These are phyloP conservation scores for Platypus cylindrus DNA, from an alignment of 2,888 invertebrate genomes.

Conservation along the genomic window DNA sequence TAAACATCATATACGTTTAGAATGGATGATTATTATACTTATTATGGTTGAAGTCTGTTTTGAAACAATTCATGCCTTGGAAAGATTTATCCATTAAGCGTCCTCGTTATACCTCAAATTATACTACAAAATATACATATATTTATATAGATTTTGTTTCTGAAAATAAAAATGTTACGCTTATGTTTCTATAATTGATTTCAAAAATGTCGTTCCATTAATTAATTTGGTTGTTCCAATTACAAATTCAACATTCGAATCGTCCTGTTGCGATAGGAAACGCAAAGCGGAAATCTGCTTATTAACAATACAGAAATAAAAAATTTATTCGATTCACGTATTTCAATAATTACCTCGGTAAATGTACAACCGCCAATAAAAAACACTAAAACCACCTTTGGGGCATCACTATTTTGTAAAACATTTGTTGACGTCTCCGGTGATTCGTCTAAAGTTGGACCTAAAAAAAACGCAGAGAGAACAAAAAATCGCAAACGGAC, in stretches of 20 bases:
- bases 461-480: conserved; percentile 22
- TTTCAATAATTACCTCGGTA: conserved; percentile 56
- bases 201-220: conserved; percentile 77
- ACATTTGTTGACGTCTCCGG: conserved; percentile 32
- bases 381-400: conserved; percentile 75
- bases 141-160: background rate
- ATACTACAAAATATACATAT: too few relatives aligned
- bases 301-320: background rate
- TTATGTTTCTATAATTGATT: conserved; percentile 51
- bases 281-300: conserved; percentile 55
- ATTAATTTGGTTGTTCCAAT: conserved; percentile 86
- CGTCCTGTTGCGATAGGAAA: conserved; percentile 62
- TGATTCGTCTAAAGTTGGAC: conserved; percentile 57
- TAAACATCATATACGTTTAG: conserved; percentile 81
- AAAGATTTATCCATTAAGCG: conserved; percentile 41
- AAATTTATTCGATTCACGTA: conserved; percentile 1
- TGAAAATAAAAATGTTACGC: background rate
- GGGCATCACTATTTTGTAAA: conserved; percentile 38
- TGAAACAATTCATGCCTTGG: conserved; percentile 65
- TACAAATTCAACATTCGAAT: conserved; percentile 76
- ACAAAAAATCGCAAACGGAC: too few relatives aligned
- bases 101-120: too few relatives aligned
- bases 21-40: conserved; percentile 94
- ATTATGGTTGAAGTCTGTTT: conserved; percentile 91
- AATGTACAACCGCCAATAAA: conserved; percentile 96